Conservation (phyloP, 2,797 vertebrate species). For the Lepus townsendii region DNA sequence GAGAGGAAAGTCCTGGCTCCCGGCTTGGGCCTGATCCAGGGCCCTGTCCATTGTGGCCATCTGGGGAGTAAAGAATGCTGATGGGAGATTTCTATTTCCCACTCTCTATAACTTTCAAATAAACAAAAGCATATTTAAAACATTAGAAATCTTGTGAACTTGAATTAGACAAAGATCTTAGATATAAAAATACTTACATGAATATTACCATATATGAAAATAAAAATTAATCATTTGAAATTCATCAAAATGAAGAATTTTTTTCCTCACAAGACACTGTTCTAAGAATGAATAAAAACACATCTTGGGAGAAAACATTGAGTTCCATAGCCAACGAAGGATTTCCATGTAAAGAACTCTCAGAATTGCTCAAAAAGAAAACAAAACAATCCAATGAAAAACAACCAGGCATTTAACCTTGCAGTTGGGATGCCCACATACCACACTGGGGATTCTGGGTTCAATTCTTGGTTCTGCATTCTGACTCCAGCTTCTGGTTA, state of each 20-base stretch:
- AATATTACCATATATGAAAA: not conserved
- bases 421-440: too few species aligned
- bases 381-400: not conserved
- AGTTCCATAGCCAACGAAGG: not conserved
- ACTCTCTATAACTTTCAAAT: too few species aligned
- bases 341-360: not conserved
- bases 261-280: not conserved
- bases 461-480: too few species aligned
- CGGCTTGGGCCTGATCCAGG: too few species aligned
- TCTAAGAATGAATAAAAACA: not conserved
- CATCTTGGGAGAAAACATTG: conserved; percentile 1
- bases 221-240: conserved; percentile 44
- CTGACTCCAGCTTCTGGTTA: too few species aligned
- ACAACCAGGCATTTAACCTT: not conserved
- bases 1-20: too few species aligned
- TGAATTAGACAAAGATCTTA: conserved; percentile 32
- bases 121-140: not conserved
- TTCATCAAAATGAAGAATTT: conserved; percentile 26
- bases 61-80: too few species aligned
- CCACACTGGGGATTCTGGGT: too few species aligned
- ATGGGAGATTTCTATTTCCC: too few species aligned
- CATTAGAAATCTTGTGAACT: conserved; percentile 48
- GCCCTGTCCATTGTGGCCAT: too few species aligned
- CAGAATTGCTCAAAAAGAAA: conserved; percentile 10
- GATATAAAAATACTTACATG: not conserved